A percentile compares a stretch with the other conserved stretches of the same genome.
These are phyloP conservation scores for Orchestia grillus DNA, from an alignment of 1,140 invertebrate species.

Conservation along the genomic window DNA sequence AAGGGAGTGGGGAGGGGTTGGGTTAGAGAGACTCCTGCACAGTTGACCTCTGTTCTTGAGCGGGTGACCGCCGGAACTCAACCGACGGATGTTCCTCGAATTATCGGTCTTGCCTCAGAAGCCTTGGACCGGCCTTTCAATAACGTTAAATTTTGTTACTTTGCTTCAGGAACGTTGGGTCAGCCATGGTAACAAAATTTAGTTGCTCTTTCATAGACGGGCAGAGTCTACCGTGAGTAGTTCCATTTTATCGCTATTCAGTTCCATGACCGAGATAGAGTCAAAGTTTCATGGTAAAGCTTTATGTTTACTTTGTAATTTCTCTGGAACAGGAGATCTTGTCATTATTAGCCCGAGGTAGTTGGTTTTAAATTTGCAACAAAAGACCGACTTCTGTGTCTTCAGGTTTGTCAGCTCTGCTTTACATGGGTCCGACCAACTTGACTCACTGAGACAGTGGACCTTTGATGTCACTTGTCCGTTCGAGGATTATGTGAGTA, in stretches of 20 bases:
- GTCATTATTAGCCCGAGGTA: background rate
- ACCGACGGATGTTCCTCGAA: constrained; percentile 46
- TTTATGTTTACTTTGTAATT: background rate
- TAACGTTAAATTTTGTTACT: background rate
- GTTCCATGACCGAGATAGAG: background rate
- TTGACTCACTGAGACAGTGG: background rate
- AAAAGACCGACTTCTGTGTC: background rate
- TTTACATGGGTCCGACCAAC: background rate
- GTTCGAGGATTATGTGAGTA: background rate
- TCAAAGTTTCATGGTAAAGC: background rate
- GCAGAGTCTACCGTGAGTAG: background rate
- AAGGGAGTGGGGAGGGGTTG: background rate
- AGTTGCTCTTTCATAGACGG: background rate
- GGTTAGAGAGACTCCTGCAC: constrained; percentile 25
- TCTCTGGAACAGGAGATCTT: background rate
- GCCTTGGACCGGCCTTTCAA: too few relatives aligned
- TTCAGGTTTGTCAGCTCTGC: background rate
- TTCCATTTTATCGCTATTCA: background rate
- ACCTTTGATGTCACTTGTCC: background rate
- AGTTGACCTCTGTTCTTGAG: constrained; percentile 54
- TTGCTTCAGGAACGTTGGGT: background rate
- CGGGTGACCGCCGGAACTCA: constrained; percentile 53
- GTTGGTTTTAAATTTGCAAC: background rate
- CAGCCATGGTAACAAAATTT: background rate
- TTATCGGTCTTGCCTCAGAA: background rate